phyloP scores from a whole-genome alignment of 2,113 vertebrate genomes.

The Megaceryle maxima region DNA sequence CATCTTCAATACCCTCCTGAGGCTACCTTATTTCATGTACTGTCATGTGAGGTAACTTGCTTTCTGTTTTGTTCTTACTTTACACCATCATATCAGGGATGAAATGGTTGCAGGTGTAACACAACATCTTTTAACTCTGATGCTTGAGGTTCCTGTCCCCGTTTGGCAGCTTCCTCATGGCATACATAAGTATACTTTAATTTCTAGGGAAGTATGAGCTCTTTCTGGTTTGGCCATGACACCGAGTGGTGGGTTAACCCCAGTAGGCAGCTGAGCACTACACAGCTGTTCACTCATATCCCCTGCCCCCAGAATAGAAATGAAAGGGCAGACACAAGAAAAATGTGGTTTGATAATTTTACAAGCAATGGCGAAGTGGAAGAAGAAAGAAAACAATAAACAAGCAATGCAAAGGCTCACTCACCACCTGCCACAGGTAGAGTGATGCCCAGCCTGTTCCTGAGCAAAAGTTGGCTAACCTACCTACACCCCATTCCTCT shows the following conservation, averaged over 20 bases:
- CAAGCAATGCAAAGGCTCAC: not conserved
- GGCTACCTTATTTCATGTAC: not conserved
- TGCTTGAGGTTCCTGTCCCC: not conserved
- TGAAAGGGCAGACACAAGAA: not conserved
- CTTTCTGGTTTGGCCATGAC: not conserved
- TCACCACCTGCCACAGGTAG: not conserved
- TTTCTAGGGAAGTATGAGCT: not conserved
- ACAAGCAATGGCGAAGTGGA: not conserved
- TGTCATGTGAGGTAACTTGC: not conserved
- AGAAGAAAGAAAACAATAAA: not conserved
- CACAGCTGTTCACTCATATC: not conserved
- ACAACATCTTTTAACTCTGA: not conserved
- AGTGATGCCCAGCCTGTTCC: not conserved
- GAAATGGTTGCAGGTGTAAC: not conserved
- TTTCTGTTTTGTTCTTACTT: not conserved
- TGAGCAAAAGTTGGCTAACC: not conserved
- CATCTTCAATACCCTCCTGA: not conserved
- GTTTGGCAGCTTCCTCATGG: not conserved
- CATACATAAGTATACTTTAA: not conserved
- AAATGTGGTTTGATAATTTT: not conserved
- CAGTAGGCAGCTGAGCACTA: rapidly evolving
- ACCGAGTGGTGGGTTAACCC: not conserved
- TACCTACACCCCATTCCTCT: not conserved
- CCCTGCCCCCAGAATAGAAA: not conserved
- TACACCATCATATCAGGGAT: not conserved